Percentiles rank a stretch among this genome's conserved stretches.
phyloP scores from a whole-genome alignment of 1,140 invertebrate species.

The Pseudoatta argentina region DNA sequence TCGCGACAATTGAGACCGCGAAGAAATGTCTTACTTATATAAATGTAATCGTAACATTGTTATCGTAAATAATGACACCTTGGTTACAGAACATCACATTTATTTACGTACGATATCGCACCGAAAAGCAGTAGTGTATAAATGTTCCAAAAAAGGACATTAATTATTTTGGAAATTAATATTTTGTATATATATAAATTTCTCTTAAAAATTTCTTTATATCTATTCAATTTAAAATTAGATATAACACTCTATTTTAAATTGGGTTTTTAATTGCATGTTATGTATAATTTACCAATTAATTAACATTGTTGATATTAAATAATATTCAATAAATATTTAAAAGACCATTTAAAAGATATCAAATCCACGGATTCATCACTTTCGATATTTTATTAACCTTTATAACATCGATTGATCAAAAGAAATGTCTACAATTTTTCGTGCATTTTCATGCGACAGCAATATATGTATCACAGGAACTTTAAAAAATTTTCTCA shows the following conservation, averaged over 20 bases:
- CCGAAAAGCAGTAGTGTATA: not conserved
- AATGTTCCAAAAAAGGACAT: not conserved
- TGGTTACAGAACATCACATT: not conserved
- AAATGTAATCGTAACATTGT: not conserved
- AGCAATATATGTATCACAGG: not conserved
- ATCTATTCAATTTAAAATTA: constrained; percentile 6
- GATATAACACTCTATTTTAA: not conserved
- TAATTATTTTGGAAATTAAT: not conserved
- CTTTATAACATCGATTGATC: not conserved
- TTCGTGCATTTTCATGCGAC: not conserved
- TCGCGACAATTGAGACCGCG: not conserved
- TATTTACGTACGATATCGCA: not conserved
- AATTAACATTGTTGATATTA: not conserved
- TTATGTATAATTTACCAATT: not conserved
- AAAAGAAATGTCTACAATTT: not conserved
- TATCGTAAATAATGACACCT: not conserved
- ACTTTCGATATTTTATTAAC: not conserved
- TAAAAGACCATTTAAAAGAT: not conserved
- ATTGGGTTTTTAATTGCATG: not conserved
- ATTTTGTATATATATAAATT: not conserved
- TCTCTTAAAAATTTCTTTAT: not conserved
- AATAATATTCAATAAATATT: not conserved
- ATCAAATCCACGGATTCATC: not conserved
- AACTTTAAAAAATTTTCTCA: not conserved
- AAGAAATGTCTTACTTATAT: not conserved